These are phyloP conservation scores for Lochmaea crataegi DNA, from an alignment of 2,888 invertebrate species.

Conservation along the genomic window DNA sequence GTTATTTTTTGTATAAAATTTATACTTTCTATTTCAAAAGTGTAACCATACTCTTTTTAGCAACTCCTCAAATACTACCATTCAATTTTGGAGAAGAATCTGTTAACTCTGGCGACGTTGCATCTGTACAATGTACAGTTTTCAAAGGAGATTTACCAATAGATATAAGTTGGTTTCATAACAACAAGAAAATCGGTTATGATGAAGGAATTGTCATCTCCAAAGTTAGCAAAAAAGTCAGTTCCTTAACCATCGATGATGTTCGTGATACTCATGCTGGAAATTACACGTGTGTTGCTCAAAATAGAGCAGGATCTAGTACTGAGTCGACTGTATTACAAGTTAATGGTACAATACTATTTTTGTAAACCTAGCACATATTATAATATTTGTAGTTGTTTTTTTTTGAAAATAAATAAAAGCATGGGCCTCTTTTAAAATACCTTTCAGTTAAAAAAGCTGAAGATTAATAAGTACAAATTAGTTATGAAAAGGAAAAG, in stretches of 20 bases:
- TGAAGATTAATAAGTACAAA: no score
- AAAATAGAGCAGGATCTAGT: constrained; percentile 75
- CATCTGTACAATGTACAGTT: constrained; percentile 76
- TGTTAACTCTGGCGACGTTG: constrained; percentile 77
- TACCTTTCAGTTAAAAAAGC: no score
- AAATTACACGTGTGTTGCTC: constrained; percentile 80
- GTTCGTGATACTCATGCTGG: constrained; percentile 76
- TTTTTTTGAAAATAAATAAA: neutral
- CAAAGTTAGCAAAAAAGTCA: constrained; percentile 66
- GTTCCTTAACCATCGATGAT: constrained; percentile 72
- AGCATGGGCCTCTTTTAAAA: constrained; percentile 15
- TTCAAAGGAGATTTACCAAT: constrained; percentile 79
- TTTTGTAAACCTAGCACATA: neutral
- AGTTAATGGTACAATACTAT: constrained; percentile 71
- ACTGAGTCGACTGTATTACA: constrained; percentile 73
- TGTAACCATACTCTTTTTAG: constrained; percentile 28
- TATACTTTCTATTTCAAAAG: neutral
- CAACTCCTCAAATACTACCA: constrained; percentile 67
- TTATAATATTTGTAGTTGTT: neutral
- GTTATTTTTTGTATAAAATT: no score
- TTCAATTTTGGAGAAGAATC: constrained; percentile 70
- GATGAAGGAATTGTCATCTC: constrained; percentile 60
- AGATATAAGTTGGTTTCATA: constrained; percentile 73
- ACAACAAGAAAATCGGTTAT: constrained; percentile 62
- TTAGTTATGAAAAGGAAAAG: no score